These are phyloP conservation scores for Sebastolobus altivelis DNA, from an alignment of 2,797 vertebrate genomes.

Conservation along the genomic window DNA sequence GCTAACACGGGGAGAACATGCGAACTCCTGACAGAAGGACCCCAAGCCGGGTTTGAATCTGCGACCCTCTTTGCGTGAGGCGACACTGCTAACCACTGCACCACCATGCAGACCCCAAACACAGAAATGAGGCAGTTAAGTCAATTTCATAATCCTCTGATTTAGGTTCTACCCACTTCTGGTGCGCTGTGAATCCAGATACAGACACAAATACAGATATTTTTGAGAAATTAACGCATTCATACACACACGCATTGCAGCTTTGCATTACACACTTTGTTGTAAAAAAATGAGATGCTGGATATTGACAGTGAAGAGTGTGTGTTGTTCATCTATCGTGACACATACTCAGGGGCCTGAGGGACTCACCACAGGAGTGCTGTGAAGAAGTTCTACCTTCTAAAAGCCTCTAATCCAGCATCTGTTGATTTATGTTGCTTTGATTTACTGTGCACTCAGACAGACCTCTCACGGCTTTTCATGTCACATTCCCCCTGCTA, in stretches of 20 bases:
- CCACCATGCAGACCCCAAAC: not conserved
- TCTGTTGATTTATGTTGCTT: constrained; percentile 23
- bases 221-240: no score
- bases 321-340: not conserved
- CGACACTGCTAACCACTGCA: no score
- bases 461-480: not conserved
- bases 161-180: not conserved
- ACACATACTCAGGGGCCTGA: not conserved
- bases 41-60: no score
- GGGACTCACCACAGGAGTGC: constrained; percentile 9
- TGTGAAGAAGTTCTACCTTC: not conserved
- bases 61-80: no score
- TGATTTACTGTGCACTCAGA: constrained; percentile 5
- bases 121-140: not conserved
- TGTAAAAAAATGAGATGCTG: no score
- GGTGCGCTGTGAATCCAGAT: no score
- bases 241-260: not conserved
- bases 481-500: not conserved
- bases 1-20: no score
- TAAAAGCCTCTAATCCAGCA: constrained; percentile 23
- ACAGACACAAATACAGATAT: no score
- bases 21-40: no score
- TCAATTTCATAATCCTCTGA: not conserved
- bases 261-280: not conserved
- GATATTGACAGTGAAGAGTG: no score